These are phyloP conservation scores for Mormoops blainvillei DNA, from an alignment of 2,113 vertebrate genomes.

Conservation along the genomic window DNA sequence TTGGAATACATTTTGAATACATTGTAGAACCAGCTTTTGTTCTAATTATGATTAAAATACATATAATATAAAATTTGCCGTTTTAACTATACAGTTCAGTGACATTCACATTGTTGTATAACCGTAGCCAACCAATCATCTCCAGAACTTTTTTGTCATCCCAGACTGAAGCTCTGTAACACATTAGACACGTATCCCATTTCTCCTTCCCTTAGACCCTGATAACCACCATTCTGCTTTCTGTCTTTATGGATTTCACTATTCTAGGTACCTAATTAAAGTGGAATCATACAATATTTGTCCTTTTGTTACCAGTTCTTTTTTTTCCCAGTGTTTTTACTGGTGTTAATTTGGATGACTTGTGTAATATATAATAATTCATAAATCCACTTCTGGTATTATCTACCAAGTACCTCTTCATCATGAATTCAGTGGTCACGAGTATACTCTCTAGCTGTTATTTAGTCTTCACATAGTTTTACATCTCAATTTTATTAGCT, in stretches of 20 bases:
- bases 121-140: not conserved
- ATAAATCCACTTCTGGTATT: not conserved
- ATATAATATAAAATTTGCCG: not conserved
- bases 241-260: not conserved
- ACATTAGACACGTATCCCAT: not conserved
- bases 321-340: not conserved
- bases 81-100: not conserved
- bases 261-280: not conserved
- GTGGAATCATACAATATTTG: not conserved
- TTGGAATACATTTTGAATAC: not conserved
- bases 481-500: not conserved
- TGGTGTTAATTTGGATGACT: not conserved
- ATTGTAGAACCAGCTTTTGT: not conserved
- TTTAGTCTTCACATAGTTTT: not conserved
- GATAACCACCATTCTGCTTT: not conserved
- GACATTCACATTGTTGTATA: not conserved
- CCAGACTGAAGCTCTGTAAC: not conserved
- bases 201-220: not conserved
- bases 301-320: not conserved
- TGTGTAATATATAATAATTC: not conserved
- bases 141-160: not conserved
- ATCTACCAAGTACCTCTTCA: not conserved
- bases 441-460: not conserved
- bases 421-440: not conserved
- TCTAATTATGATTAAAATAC: not conserved